Conservation (phyloP, 2,113 vertebrate genomes). For the Cryptoleucopteryx plumbea region DNA sequence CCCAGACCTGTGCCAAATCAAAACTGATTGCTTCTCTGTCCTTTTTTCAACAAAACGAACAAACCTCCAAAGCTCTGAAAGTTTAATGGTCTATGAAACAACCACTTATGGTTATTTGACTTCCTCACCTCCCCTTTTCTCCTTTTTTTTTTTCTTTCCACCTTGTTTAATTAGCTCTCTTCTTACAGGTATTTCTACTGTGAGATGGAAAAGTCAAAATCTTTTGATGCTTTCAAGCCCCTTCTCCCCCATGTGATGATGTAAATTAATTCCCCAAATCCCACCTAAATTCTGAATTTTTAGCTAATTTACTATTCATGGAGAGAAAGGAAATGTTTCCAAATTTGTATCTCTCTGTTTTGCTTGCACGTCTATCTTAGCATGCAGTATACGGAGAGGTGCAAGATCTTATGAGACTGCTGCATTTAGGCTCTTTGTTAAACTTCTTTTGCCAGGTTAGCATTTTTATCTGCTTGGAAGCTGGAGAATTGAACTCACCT, state of each 20-base stretch:
- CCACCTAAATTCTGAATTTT: slow-evolving; percentile 9
- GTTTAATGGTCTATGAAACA: not conserved
- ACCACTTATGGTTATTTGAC: not conserved
- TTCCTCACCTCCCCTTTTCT: not conserved
- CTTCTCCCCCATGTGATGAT: not conserved
- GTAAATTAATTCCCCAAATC: slow-evolving; percentile 38
- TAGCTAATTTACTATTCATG: not conserved
- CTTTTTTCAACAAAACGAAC: not conserved
- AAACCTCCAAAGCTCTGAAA: not conserved
- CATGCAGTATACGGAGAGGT: not conserved
- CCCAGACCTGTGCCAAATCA: not conserved
- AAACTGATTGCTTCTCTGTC: not conserved
- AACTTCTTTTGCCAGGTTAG: slow-evolving; percentile 15
- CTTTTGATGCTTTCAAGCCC: slow-evolving; percentile 22
- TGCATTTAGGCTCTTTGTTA: slow-evolving; percentile 24
- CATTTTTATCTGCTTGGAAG: slow-evolving; percentile 23
- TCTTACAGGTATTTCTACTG: not conserved
- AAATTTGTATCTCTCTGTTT: not conserved
- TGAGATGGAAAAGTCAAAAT: not conserved
- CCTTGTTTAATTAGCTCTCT: not conserved
- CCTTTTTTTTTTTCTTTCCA: no score
- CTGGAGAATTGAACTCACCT: slow-evolving; percentile 7
- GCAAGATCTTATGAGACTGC: not conserved
- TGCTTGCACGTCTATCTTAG: not conserved
- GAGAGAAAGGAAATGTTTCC: not conserved